Evolutionary conservation across 2,113 vertebrate species (phyloP).

Genomic region (Xenopus tropicalis): UCB_Xtro_10.0 CM004445.2:116260001-116260500

Average conservation of each 20-base stretch:
- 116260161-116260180: neutral
- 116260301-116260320: neutral
- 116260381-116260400: no score
- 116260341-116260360: no score
- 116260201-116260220: neutral
- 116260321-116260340: no score
- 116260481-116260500: no score
- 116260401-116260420: no score
- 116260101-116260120: constrained; percentile 24
- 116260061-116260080: constrained; percentile 39
- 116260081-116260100: constrained; percentile 51
- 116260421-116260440: no score
- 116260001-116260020: neutral
- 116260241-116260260: neutral
- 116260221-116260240: neutral
- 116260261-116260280: neutral
- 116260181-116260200: neutral
- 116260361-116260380: no score
- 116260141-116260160: constrained; percentile 35
- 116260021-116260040: neutral
- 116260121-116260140: constrained; percentile 47
- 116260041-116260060: neutral
- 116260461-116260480: no score
- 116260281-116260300: neutral
- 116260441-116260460: no score